These are phyloP conservation scores for Brachyopa scutellaris DNA, from an alignment of 2,888 invertebrate species.

Conservation along the genomic window DNA sequence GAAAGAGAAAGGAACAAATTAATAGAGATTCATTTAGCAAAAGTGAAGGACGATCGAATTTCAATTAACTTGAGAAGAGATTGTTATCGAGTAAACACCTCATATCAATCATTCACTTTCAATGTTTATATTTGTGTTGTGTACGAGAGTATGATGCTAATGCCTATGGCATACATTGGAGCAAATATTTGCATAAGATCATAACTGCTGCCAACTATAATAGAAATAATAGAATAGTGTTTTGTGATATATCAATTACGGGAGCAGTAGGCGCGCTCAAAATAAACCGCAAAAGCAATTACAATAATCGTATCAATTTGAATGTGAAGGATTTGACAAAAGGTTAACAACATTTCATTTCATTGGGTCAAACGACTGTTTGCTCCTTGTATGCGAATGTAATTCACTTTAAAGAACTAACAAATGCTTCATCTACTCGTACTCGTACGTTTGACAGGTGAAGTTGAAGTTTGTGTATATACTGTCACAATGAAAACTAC, in stretches of 20 bases:
- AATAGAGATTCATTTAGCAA: constrained; percentile 18
- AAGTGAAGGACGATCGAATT: constrained; percentile 29
- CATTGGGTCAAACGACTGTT: background rate
- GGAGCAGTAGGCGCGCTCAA: background rate
- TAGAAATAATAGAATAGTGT: background rate
- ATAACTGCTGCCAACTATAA: constrained; percentile 36
- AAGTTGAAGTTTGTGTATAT: too few species aligned
- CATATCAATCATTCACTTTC: constrained; percentile 25
- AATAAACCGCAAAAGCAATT: background rate
- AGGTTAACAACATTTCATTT: constrained; percentile 38
- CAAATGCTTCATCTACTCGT: too few species aligned
- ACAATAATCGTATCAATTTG: background rate
- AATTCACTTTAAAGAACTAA: too few species aligned
- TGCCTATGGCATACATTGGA: constrained; percentile 2
- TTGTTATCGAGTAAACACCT: constrained; percentile 24
- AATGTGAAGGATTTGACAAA: constrained; percentile 3
- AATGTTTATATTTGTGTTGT: constrained; percentile 21
- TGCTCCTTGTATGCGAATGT: too few species aligned
- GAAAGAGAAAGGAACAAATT: constrained; percentile 19
- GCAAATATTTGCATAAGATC: constrained; percentile 50
- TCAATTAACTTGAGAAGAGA: background rate
- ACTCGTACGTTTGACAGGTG: too few species aligned
- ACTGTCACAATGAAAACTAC: constrained; percentile 8
- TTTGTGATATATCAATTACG: constrained; percentile 36
- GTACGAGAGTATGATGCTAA: too few species aligned